These are phyloP conservation scores for Poecilia picta DNA, from an alignment of 2,797 vertebrate genomes.

Conservation along the genomic window DNA sequence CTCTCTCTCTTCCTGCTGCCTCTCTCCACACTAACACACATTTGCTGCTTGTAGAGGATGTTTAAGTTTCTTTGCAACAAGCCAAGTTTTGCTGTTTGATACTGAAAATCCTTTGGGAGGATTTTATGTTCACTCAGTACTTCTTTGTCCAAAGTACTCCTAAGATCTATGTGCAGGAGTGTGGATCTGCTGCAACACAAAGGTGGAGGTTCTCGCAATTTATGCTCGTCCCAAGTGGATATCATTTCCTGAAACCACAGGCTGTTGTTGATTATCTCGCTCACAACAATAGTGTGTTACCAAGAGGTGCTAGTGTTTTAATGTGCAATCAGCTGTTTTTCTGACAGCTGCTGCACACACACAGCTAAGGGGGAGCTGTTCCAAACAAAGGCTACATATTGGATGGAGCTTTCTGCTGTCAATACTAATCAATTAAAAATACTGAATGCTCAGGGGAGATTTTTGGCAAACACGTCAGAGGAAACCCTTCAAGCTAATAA, in stretches of 20 bases:
- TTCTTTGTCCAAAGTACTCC: neutral
- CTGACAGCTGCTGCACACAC: slow-evolving; percentile 20
- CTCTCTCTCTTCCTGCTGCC: slow-evolving; percentile 25
- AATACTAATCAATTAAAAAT: slow-evolving; percentile 19
- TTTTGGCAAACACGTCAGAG: neutral
- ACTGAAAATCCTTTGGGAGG: neutral
- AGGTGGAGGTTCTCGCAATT: slow-evolving; percentile 15
- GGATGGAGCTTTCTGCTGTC: slow-evolving; percentile 6
- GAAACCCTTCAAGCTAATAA: neutral
- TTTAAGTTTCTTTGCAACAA: slow-evolving; percentile 21
- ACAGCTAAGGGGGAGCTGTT: slow-evolving; percentile 13
- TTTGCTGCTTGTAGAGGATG: slow-evolving; percentile 12
- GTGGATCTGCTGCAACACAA: slow-evolving; percentile 15
- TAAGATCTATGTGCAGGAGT: neutral
- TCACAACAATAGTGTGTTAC: neutral
- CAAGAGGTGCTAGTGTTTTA: slow-evolving; percentile 15
- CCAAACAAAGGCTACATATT: slow-evolving; percentile 20
- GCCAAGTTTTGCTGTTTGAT: neutral
- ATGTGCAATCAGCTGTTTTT: slow-evolving; percentile 35
- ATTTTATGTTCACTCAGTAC: neutral
- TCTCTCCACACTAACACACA: slow-evolving; percentile 12
- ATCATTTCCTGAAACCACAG: slow-evolving; percentile 19
- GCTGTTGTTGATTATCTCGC: slow-evolving; percentile 3
- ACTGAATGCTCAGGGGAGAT: neutral
- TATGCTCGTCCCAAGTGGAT: slow-evolving; percentile 11